Percentiles rank a stretch among this genome's conserved stretches.
These are phyloP conservation scores for Sorex araneus DNA, from an alignment of 2,113 vertebrate genomes.

Conservation along the genomic window DNA sequence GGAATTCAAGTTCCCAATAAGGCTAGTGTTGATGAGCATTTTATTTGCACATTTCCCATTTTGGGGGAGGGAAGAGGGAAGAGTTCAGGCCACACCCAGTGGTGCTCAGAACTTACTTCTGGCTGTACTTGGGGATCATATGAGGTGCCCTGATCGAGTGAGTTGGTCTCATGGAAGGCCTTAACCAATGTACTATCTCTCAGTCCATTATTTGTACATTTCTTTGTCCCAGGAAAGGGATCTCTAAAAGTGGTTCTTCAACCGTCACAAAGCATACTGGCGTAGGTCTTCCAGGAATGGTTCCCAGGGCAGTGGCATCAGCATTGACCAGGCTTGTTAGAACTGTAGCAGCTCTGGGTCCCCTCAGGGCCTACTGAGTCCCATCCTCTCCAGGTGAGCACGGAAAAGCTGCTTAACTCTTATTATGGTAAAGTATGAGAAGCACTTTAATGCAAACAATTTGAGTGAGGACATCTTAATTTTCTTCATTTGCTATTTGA, in stretches of 20 bases:
- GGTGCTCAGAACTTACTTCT: no score
- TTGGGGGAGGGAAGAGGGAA: neutral
- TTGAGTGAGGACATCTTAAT: conserved; percentile 38
- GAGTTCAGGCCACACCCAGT: no score
- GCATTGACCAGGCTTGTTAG: conserved; percentile 1
- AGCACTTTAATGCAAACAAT: conserved; percentile 4
- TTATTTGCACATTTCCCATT: conserved; percentile 36
- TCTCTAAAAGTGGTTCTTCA: conserved; percentile 36
- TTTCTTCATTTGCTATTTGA: conserved; percentile 69
- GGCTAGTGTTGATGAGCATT: conserved; percentile 18
- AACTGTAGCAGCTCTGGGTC: neutral
- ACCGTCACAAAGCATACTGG: conserved; percentile 24
- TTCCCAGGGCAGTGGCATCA: conserved; percentile 17
- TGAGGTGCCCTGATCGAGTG: no score
- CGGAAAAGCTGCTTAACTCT: conserved; percentile 53
- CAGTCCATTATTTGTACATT: neutral
- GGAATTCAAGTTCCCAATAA: neutral
- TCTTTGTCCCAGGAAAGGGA: conserved; percentile 28
- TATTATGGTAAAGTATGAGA: neutral
- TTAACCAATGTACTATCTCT: no score
- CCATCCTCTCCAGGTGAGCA: neutral
- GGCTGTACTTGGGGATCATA: no score
- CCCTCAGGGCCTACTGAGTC: neutral
- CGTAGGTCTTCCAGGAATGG: neutral
- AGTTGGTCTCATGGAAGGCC: no score